Base-by-base conservation (phyloP, 2,888 invertebrate species). In the Platypus cylindrus region DNA sequence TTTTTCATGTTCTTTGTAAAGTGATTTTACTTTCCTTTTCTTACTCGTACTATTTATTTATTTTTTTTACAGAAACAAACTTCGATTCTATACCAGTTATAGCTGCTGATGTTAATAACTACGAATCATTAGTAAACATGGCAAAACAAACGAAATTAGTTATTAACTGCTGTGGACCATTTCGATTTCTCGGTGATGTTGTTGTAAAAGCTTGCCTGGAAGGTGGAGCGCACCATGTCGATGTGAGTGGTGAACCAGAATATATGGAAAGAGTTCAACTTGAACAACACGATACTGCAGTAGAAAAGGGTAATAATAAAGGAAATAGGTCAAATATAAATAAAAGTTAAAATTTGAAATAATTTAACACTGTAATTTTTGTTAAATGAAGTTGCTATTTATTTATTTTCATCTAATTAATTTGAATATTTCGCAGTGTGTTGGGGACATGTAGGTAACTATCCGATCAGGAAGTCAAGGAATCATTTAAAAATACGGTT, bases 161-260 rank as follows among this genome's bases (percentile, higher is more conserved):
- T 15, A 73, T 93, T 1, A 97, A 94, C 63, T 89, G 89, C 60
- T 87, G 90, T 47, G 97, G 97, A 1, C 97, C 95, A 0, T 87
- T 78, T 58, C 34, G 43, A 14, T 77, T 89, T 54, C 84, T 75
- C 60, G 97, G 97, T 1, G 91, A 93, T 57, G 71, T 78, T 3
- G 87, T 95, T 4, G 80, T 97, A 0, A 76, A 77, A 48, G 91
- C 94, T 0, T 94, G 90, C 45, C 44, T 63, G 17, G 78, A 78
- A 36, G 71, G 74, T 29, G 75, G 75, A 36, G 74, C 93, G 0
- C 79, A 87, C 64, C 84, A 94, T 54, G 76, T 98, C 5, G 97
- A 97, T 60, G 80, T 97, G 22, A 84, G 80, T 52, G 95, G 93
- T 4, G 95, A 97, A 58, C 85, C 93, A 0, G 74, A 79, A 66